phyloP scores from a whole-genome alignment of 2,888 invertebrate species.

The Steinernema hermaphroditum region DNA sequence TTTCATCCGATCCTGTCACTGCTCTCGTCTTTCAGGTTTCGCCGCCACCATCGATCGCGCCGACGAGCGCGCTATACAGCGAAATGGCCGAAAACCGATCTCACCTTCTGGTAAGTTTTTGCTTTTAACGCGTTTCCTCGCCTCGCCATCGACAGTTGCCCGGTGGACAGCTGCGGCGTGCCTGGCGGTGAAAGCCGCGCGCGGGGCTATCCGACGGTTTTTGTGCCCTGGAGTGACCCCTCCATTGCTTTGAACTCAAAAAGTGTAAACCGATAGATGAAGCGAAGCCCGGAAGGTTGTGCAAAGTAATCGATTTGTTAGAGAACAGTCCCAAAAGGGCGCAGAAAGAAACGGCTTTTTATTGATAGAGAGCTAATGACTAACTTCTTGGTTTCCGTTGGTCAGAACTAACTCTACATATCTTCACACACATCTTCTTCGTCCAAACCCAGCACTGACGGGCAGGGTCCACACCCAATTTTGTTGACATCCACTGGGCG shows the following conservation, averaged over 20 bases:
- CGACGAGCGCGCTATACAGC: slow-evolving; percentile 16
- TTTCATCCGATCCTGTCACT: background rate
- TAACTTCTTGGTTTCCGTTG: too few species aligned
- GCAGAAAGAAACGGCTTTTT: too few species aligned
- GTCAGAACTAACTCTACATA: too few species aligned
- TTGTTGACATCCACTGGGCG: too few species aligned
- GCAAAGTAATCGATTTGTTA: background rate
- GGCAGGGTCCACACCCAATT: too few species aligned
- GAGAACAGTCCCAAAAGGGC: background rate
- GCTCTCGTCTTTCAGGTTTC: background rate
- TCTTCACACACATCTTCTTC: too few species aligned
- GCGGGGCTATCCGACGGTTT: background rate
- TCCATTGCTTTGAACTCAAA: too few species aligned
- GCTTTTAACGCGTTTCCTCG: background rate
- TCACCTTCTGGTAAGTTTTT: slow-evolving; percentile 11
- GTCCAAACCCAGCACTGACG: too few species aligned
- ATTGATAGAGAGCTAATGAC: too few species aligned
- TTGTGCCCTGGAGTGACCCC: background rate
- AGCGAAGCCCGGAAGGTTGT: background rate
- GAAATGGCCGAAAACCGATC: slow-evolving; percentile 18
- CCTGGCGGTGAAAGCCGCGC: slow-evolving; percentile 4
- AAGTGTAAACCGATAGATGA: background rate
- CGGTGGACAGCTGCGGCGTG: slow-evolving; percentile 25
- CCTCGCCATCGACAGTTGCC: slow-evolving; percentile 1
- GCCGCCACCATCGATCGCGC: slow-evolving; percentile 15